A percentile compares a stretch with the other conserved stretches of the same genome.
Conservation (phyloP, 2,888 invertebrate genomes). For the Tetragonisca angustula region DNA sequence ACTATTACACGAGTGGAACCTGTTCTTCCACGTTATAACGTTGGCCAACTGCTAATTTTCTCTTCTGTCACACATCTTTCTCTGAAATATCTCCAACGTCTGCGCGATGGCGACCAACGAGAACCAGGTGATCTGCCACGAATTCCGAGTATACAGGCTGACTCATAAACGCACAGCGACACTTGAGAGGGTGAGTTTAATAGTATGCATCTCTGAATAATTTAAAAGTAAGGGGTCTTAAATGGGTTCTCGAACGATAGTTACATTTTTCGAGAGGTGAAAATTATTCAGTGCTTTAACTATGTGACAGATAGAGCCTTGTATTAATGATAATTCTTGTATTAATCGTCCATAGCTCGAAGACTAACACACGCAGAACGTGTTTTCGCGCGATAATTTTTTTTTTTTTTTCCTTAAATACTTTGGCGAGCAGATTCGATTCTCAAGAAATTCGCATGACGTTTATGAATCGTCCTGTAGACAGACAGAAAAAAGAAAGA, state of each 20-base stretch:
- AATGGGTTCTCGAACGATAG: no score
- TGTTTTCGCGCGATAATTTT: not conserved
- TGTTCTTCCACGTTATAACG: constrained; percentile 29
- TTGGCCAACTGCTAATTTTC: constrained; percentile 53
- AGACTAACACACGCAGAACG: not conserved
- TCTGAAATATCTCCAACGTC: constrained; percentile 20
- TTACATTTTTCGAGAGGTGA: no score
- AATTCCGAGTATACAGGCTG: not conserved
- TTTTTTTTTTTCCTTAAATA: no score
- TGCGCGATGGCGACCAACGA: constrained; percentile 4
- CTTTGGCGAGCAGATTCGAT: no score
- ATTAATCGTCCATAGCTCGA: not conserved
- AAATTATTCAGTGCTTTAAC: no score
- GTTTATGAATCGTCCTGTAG: not conserved
- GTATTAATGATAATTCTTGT: no score
- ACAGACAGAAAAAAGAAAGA: not conserved
- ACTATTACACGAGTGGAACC: constrained; percentile 54
- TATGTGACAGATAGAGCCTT: no score
- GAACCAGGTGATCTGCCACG: constrained; percentile 18
- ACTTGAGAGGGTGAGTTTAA: not conserved
- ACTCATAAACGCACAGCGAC: not conserved
- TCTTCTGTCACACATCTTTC: constrained; percentile 50
- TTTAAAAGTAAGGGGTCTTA: not conserved
- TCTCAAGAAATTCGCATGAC: not conserved
- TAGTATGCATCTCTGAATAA: not conserved